Evolutionary conservation across 2,797 vertebrate genomes (phyloP), one percentile per base, ranked within the genome.

Genomic region (Eulemur rubriventer): DNA sequence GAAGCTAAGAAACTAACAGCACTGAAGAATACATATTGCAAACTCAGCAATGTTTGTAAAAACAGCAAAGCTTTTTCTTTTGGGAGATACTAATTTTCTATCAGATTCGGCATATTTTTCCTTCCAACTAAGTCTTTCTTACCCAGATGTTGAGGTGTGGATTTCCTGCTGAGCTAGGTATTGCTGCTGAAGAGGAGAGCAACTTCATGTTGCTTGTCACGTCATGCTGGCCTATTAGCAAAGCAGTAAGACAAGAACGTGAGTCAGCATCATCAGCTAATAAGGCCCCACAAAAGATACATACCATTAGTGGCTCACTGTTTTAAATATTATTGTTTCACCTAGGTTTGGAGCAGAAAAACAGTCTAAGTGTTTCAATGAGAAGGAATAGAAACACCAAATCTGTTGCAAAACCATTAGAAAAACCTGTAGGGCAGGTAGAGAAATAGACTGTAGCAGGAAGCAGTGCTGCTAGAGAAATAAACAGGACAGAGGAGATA

Each of bases 241-340:
- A 94, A 81, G 17, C 22, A 67, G 17, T 48, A 76, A 81, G 55
- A 76, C 12, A 92, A 87, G 8, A n/a, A 28, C 2, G 4, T 48
- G 28, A 12, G 26, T 35, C 4, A 30, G 6, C 48, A 61, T 35
- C 4, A 30, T 4, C 48, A 61, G 10, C 48, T 73, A 82, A 17
- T 33, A 72, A 83, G 46, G 46, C 63, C 28, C 20, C 35, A 79
- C 17, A 50, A 52, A 94, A 59, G 22, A 41, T 76, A 35, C 9
- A 16, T 50, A 30, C 48, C 4, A 30, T 81, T 81, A 73, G 55
- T 69, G 57, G n/a, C 41, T 82, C 18, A 26, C 22, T 88, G 35
- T 92, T 86, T 84, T 48, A 69, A 83, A 94, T 91, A 85, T 72
- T 86, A 94, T 61, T 82, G 28, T 55, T 59, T 85, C 55, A 63